These are phyloP conservation scores for Thalassarche chlororhynchos DNA, from an alignment of 2,113 vertebrate species.

Conservation along the genomic window DNA sequence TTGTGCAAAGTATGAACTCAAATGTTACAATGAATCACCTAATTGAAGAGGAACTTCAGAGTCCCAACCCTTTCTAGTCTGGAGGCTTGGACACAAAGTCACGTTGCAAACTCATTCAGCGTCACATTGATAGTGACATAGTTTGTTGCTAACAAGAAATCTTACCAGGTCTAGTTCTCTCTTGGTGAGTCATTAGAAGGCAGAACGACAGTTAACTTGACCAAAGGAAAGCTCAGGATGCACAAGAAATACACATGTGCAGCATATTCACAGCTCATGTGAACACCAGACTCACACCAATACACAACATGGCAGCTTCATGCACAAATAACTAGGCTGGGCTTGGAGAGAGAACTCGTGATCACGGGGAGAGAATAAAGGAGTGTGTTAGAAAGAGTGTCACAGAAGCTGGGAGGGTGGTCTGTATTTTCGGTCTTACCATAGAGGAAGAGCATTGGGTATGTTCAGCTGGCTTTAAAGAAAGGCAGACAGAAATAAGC, in stretches of 20 bases:
- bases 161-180: constrained; percentile 74
- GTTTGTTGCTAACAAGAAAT: constrained; percentile 65
- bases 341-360: constrained; percentile 69
- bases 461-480: constrained; percentile 99
- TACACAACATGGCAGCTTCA: constrained; percentile 71
- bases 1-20: not conserved
- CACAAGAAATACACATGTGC: constrained; percentile 70
- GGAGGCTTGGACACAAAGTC: not conserved
- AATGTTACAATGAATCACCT: not conserved
- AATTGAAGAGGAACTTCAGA: not conserved
- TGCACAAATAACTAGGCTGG: constrained; percentile 76
- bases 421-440: constrained; percentile 95
- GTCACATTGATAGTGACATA: not conserved
- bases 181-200: constrained; percentile 68
- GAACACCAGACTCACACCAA: constrained; percentile 76
- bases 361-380: constrained; percentile 55
- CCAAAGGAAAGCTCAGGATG: constrained; percentile 71
- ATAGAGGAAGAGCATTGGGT: constrained; percentile 96
- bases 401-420: constrained; percentile 75
- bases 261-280: constrained; percentile 71
- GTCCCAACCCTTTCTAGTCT: not conserved
- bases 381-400: constrained; percentile 70
- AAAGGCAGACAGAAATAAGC: constrained; percentile 99
- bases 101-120: not conserved
- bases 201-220: constrained; percentile 67